Evolutionary conservation across 2,113 vertebrate species (phyloP), one percentile per base, ranked within the genome.

Genomic region (Lipophrys pholis): DNA sequence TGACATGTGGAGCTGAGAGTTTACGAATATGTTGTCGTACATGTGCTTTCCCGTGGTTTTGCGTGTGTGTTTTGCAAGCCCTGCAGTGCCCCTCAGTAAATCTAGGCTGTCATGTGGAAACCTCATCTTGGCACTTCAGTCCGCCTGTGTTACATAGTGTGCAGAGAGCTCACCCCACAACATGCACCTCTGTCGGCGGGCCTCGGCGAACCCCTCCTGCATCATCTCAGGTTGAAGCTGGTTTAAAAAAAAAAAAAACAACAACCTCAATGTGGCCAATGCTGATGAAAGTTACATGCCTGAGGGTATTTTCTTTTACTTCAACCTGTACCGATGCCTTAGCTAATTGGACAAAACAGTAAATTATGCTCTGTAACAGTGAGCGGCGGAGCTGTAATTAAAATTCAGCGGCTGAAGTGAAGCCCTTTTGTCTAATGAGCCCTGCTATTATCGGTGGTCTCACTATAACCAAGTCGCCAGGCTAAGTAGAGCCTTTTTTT

Each of bases 31-130:
- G 62, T 69, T 65, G 81, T 14, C 48, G 39, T 11, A n/a, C 42
- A 9, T 61, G 41, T 48, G 43, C 52, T 40, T 57, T 63, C 11
- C 54, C 38, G 16, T 74, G 70, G 36, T 17, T 61, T 0, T 35
- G 17, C 36, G 46, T 50, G 56, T 48, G 14, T 75, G 50, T 80
- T 65, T 75, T 60, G 41, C 45, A 39, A 52, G 58, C 49, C 64
- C 74, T 60, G 76, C 70, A 55, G 78, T 21, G 56, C 64, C 78
- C 72, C 78, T 81, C 45, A 7, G 78, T 91, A 84, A 87, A 89
- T 90, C 55, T 59, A 79, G 70, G 80, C 77, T 82, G 89, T 85
- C 89, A 88, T 85, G 89, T 90, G 85, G 83, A 87, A 88, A 89
- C 82, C 89, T 89, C 77, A 83, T 51, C 81, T 74, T 85, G 85